phyloP scores from a whole-genome alignment of 2,888 invertebrate genomes.

The Heliconius cydno region DNA sequence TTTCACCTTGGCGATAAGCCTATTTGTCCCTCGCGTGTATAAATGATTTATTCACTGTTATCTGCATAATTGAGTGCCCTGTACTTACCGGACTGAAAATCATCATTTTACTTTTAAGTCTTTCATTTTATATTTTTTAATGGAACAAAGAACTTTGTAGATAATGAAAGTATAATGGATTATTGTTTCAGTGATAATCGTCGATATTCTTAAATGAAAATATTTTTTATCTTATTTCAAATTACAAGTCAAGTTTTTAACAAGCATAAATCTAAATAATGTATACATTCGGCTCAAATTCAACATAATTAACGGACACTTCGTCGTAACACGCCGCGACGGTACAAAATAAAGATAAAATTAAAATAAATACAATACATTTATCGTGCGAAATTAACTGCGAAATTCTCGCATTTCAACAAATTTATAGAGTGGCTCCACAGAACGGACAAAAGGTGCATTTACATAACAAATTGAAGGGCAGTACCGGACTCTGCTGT shows the following conservation, averaged over 20 bases:
- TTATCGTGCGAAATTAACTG: constrained; percentile 48
- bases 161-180: not conserved
- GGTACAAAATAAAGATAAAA: constrained; percentile 6
- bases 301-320: too few species aligned
- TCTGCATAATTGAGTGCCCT: constrained; percentile 43
- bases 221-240: too few species aligned
- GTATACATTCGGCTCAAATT: too few species aligned
- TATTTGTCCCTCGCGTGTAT: constrained; percentile 47
- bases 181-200: not conserved
- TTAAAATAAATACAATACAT: constrained; percentile 27
- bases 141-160: constrained; percentile 1
- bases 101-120: constrained; percentile 1
- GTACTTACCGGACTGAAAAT: constrained; percentile 34
- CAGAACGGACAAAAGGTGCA: constrained; percentile 75
- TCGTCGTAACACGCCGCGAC: constrained; percentile 1
- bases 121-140: constrained; percentile 15
- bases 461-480: constrained; percentile 83
- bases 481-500: constrained; percentile 54
- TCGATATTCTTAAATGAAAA: not conserved
- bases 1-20: constrained; percentile 43
- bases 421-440: constrained; percentile 55
- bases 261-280: too few species aligned
- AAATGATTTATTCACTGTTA: constrained; percentile 47
- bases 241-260: too few species aligned
- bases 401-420: constrained; percentile 50